Evolutionary conservation across 2,113 vertebrate species (phyloP), one percentile per base, ranked within the genome.

Genomic region (Pagrus major): DNA sequence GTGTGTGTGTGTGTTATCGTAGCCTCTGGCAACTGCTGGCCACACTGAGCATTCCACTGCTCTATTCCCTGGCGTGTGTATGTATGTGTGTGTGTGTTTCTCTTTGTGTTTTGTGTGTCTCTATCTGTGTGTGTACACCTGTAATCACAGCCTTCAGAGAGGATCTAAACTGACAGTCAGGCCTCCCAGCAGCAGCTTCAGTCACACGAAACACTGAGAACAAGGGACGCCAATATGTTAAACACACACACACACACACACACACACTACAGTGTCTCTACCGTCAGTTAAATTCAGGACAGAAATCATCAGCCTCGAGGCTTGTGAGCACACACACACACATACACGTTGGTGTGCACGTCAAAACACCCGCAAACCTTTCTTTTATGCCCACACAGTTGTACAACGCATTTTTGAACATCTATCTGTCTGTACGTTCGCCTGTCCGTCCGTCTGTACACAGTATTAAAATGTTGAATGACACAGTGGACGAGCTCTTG

Each of bases 101-200:
- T 71, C 37, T 61, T 42, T 54, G 37, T 56, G 47, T 27, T 23
- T n/a, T 44, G 69, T 39, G 81, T 67, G 55, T 69, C 31, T 55
- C 54, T 56, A 39, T 49, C 18, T 66, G 51, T 66, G 74, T 54
- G 52, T 80, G 63, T 74, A 25, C 25, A 86, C 84, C 79, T 88
- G 73, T 76, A 78, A 77, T 86, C 65, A 86, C 59, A 76, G 80
- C 29, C 80, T 68, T 67, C 75, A 63, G 42, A 3, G 25, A 51
- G 31, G 82, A 88, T 80, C 54, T 60, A 77, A 23, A 65, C 71
- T 83, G 88, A 83, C 85, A 86, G 78, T 71, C 52, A 74, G 49
- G 81, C 78, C 79, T 80, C 76, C 2, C 29, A 78, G 88, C 81
- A 82, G 79, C 81, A 70, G 65, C 86, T 83, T 77, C 59, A 82